These are phyloP conservation scores for Gymnodraco acuticeps DNA, from an alignment of 2,797 vertebrate genomes.

Conservation along the genomic window DNA sequence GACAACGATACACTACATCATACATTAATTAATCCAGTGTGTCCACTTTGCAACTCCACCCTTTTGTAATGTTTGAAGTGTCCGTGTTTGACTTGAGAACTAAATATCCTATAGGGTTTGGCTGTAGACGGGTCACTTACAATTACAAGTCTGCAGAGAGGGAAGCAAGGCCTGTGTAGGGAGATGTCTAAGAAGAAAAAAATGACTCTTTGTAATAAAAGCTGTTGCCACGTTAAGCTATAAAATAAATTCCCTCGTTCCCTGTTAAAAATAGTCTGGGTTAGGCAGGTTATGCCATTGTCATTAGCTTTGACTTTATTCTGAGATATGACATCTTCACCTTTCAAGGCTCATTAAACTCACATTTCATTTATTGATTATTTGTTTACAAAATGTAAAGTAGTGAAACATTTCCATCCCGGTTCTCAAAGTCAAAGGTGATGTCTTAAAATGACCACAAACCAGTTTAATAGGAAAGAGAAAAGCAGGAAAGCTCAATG, in stretches of 20 bases:
- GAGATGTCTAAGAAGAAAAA: conserved; percentile 11
- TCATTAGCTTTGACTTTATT: too few relatives aligned
- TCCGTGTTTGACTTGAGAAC: conserved; percentile 36
- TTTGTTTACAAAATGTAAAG: too few relatives aligned
- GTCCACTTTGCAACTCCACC: conserved; percentile 46
- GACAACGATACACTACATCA: conserved; percentile 44
- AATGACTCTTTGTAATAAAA: not conserved
- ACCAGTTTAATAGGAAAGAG: too few relatives aligned
- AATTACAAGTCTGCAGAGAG: conserved; percentile 25
- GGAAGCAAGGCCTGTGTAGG: conserved; percentile 19
- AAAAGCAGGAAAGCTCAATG: too few relatives aligned
- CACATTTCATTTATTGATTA: too few relatives aligned
- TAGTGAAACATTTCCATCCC: too few relatives aligned
- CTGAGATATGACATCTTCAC: too few relatives aligned
- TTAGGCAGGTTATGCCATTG: too few relatives aligned
- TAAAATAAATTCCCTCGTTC: not conserved
- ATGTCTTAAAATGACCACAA: too few relatives aligned
- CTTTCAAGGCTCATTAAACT: too few relatives aligned
- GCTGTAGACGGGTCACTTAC: conserved; percentile 15
- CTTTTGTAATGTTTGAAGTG: conserved; percentile 58
- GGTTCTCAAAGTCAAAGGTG: too few relatives aligned
- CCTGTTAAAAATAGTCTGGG: not conserved
- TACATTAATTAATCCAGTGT: conserved; percentile 63
- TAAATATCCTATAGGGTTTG: conserved; percentile 24
- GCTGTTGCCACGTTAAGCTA: conserved; percentile 1